Conservation (phyloP, 2,888 invertebrate species). For the Cryptus viduatorius region DNA sequence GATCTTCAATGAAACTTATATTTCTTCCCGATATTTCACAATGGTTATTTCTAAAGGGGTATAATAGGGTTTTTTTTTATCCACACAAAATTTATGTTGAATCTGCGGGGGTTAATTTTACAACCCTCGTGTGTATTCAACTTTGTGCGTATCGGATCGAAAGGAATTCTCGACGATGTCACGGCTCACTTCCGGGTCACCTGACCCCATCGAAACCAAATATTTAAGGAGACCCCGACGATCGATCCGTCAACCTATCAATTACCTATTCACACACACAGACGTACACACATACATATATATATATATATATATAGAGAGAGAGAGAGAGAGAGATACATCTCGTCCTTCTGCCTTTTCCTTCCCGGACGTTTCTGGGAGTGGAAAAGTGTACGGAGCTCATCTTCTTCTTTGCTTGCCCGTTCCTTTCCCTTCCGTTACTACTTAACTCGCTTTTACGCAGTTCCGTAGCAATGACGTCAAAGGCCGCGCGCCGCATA, state of each 20-base stretch:
- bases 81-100: background rate
- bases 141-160: slow-evolving; percentile 8
- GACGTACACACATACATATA: background rate
- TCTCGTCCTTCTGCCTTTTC: background rate
- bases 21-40: background rate
- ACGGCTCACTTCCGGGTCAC: slow-evolving; percentile 58
- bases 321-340: no score
- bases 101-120: background rate
- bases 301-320: no score
- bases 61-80: background rate
- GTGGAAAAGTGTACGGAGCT: slow-evolving; percentile 3
- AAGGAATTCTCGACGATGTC: slow-evolving; percentile 17
- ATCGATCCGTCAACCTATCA: slow-evolving; percentile 69
- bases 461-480: slow-evolving; percentile 23
- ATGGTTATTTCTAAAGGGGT: background rate
- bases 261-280: slow-evolving; percentile 53
- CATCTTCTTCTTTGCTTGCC: background rate
- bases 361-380: slow-evolving; percentile 36
- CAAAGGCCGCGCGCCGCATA: background rate
- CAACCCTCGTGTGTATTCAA: background rate
- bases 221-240: slow-evolving; percentile 63
- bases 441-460: slow-evolving; percentile 22
- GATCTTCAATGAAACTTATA: slow-evolving; percentile 31
- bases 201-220: slow-evolving; percentile 61
- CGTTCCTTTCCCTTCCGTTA: background rate